A percentile compares a stretch with the other conserved stretches of the same genome.
phyloP scores from a whole-genome alignment of 1,140 invertebrate species.

The Leptonema lineaticorne region DNA sequence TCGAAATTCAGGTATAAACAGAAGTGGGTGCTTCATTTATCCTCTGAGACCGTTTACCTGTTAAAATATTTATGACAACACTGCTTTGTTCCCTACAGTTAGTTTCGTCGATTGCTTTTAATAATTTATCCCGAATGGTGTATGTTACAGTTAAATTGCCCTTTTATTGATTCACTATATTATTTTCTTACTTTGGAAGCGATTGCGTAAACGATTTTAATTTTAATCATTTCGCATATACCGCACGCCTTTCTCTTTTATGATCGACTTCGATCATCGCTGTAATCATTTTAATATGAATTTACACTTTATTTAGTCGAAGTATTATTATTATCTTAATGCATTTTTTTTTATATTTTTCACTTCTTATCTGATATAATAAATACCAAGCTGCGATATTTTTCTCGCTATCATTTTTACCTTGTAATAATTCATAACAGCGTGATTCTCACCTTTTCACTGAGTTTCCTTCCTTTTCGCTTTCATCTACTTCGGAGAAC shows the following conservation, averaged over 20 bases:
- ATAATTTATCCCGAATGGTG: too few species aligned
- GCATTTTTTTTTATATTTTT: not conserved
- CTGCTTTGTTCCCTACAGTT: conserved; percentile 1
- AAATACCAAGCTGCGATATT: not conserved
- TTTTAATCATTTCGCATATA: not conserved
- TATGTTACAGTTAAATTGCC: too few species aligned
- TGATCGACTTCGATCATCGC: not conserved
- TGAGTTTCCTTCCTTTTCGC: not conserved
- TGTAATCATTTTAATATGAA: not conserved
- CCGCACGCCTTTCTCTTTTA: conserved; percentile 4
- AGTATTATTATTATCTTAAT: not conserved
- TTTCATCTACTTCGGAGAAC: not conserved
- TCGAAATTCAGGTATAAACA: not conserved
- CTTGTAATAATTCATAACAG: not conserved
- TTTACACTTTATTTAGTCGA: not conserved
- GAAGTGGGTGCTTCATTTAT: conserved; percentile 12
- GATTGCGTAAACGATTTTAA: not conserved
- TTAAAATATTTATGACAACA: not conserved
- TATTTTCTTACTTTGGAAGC: too few species aligned
- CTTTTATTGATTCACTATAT: too few species aligned
- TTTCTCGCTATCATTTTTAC: not conserved
- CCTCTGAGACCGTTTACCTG: conserved; percentile 3
- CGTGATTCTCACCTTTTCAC: not conserved
- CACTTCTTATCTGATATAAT: not conserved
- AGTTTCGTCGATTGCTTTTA: too few species aligned